These are phyloP conservation scores for Dioctria linearis DNA, from an alignment of 2,888 invertebrate species.

Conservation along the genomic window DNA sequence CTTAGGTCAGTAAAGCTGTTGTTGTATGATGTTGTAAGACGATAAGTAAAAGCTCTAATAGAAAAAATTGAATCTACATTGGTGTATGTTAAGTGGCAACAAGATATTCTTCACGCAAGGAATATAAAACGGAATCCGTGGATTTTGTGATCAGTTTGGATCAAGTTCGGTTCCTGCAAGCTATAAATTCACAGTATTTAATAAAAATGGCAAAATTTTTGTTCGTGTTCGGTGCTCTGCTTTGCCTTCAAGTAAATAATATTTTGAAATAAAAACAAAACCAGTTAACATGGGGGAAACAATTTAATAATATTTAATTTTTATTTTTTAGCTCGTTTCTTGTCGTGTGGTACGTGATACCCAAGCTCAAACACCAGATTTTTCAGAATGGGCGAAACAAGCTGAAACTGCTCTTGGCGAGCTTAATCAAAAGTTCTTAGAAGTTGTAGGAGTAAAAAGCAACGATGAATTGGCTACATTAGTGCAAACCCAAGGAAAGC, in stretches of 20 bases:
- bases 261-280: neutral
- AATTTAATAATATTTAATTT: neutral
- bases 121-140: constrained; percentile 15
- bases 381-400: constrained; percentile 51
- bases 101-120: constrained; percentile 12
- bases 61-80: neutral
- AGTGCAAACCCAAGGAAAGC: constrained; percentile 48
- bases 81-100: constrained; percentile 27
- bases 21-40: neutral
- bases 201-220: constrained; percentile 41
- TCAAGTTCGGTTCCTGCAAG: constrained; percentile 6
- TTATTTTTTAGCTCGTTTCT: constrained; percentile 28
- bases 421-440: constrained; percentile 53
- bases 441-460: constrained; percentile 53
- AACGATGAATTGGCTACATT: constrained; percentile 47
- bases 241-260: constrained; percentile 27
- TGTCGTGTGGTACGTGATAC: constrained; percentile 50
- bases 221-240: constrained; percentile 6
- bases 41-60: neutral
- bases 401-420: constrained; percentile 52
- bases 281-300: too few species aligned
- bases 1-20: constrained; percentile 25
- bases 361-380: constrained; percentile 33
- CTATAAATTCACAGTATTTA: constrained; percentile 17
- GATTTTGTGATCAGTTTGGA: constrained; percentile 13